Percentiles rank a stretch among this genome's conserved stretches.
These are phyloP conservation scores for Bombus sylvicola DNA, from an alignment of 1,140 invertebrate species.

Conservation along the genomic window DNA sequence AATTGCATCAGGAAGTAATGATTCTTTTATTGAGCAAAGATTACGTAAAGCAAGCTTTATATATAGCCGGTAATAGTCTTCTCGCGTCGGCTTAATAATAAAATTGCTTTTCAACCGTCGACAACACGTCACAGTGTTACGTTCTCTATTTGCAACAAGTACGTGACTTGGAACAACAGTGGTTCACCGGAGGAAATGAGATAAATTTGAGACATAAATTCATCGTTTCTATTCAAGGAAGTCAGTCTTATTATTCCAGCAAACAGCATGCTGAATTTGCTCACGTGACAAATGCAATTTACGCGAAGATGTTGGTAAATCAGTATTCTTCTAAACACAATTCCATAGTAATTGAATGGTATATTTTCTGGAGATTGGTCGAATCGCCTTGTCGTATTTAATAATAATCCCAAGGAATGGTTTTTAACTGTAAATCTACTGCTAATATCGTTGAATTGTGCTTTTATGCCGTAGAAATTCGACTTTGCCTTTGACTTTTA, in stretches of 20 bases:
- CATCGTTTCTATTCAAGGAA: not conserved
- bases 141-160: not conserved
- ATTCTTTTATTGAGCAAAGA: not conserved
- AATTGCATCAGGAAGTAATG: not conserved
- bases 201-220: not conserved
- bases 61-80: not conserved
- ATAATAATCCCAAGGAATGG: conserved; percentile 30
- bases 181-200: not conserved
- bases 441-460: conserved; percentile 45
- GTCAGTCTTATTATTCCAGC: not conserved
- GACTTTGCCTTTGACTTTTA: too few species aligned
- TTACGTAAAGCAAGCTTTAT: conserved; percentile 23
- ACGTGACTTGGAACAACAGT: not conserved
- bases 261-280: not conserved
- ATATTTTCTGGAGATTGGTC: not conserved
- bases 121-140: not conserved
- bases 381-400: conserved; percentile 41
- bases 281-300: not conserved
- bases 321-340: not conserved
- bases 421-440: not conserved
- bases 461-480: not conserved
- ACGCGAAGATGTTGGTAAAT: too few species aligned
- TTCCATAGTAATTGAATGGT: not conserved
- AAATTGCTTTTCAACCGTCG: conserved; percentile 28
- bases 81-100: conserved; percentile 21